Evolutionary conservation across 2,113 vertebrate species (phyloP), one percentile per base, ranked within the genome.

Genomic region (Oncorhynchus tshawytscha): DNA sequence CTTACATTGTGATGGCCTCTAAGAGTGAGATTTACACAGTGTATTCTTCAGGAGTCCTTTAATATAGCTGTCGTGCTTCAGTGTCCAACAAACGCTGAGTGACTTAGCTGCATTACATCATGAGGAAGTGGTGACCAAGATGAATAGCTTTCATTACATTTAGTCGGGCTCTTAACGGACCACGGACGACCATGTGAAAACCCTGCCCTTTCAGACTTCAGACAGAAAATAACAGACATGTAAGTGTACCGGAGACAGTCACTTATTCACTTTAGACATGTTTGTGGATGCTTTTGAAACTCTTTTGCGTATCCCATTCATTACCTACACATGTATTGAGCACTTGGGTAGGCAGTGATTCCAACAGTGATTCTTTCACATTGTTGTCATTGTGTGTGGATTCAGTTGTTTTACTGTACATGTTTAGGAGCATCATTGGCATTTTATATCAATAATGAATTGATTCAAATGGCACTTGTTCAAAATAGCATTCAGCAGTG

Each of bases 91-190:
- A 20, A 15, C 6, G 54, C 20, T 57, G 54, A 57, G 54, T 57
- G 13, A 15, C 54, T 57, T 20, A 20, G 54, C 13, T 20, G 20
- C 34, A 29, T 25, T 57, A 22, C 6, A 45, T 24, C 12, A 12
- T 70, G 54, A 64, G 54, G 65, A 51, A 18, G 22, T 4, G 39
- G 39, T 45, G 12, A 72, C 7, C 12, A 72, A 39, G 54, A 72
- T 39, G 15, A 73, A 71, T 70, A 72, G 49, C 59, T 71, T 48
- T 22, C 34, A 29, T 73, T 25, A 78, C 54, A 69, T 8, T 62
- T 24, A 48, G 20, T 15, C 54, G 29, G 5, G 15, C 24, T 72
- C 68, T 25, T 45, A 11, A 45, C 39, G 11, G 9, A 64, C 48
- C 20, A 24, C 54, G 31, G 39, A 45, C 39, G 39, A 45, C 39